Conservation (phyloP, 2,797 vertebrate genomes). For the Ceyx erithaca region DNA sequence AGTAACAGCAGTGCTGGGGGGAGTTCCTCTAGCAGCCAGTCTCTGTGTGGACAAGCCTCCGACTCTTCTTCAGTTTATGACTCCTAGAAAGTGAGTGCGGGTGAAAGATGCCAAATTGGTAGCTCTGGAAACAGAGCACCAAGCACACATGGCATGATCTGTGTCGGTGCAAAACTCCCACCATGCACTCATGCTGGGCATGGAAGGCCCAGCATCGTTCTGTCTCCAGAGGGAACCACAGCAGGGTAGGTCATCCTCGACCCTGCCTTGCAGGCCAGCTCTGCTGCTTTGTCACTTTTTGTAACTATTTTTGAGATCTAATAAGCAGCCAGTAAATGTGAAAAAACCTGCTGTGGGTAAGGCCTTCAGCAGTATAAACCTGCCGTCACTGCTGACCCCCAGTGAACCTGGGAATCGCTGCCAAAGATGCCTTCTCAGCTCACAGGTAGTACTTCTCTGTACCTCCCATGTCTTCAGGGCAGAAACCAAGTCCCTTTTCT, state of each 20-base stretch:
- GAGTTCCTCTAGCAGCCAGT: not conserved
- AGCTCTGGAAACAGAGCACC: not conserved
- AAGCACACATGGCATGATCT: not conserved
- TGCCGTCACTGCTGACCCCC: not conserved
- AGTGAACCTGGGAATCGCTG: fast-evolving
- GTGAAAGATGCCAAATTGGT: not conserved
- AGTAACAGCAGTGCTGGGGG: fast-evolving
- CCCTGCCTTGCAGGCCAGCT: not conserved
- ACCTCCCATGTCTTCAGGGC: not conserved
- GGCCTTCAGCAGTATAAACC: not conserved
- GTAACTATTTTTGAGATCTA: not conserved
- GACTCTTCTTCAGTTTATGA: not conserved
- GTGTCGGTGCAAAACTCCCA: not conserved
- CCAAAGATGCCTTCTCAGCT: not conserved
- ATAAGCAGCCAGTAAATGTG: not conserved
- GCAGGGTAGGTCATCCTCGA: not conserved
- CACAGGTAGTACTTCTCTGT: not conserved
- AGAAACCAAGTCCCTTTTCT: not conserved
- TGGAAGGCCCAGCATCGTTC: not conserved
- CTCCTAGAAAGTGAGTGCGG: not conserved
- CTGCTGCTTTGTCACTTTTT: not conserved
- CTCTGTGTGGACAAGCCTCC: not conserved
- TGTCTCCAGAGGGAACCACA: not conserved
- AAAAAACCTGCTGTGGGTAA: not conserved
- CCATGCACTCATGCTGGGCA: not conserved